Conservation (phyloP, 1,140 invertebrate genomes). For the Goniozus legneri region DNA sequence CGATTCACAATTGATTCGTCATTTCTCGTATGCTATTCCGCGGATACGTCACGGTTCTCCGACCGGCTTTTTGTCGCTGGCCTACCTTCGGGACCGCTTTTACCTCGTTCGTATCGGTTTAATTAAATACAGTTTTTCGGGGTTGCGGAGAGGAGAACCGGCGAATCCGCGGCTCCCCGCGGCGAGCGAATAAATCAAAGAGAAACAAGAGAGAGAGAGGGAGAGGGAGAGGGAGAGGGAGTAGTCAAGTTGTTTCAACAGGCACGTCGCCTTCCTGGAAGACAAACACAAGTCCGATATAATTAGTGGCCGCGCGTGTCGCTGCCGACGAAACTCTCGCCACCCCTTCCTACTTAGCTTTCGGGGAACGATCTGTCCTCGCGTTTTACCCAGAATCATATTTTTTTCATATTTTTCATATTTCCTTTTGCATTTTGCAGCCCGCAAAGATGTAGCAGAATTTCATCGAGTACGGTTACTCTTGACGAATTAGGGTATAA, state of each 20-base stretch:
- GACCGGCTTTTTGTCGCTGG: slow-evolving; percentile 36
- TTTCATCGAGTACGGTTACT: no score
- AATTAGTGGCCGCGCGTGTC: slow-evolving; percentile 42
- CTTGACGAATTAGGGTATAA: no score
- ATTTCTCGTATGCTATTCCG: no score
- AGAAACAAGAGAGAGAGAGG: slow-evolving; percentile 22
- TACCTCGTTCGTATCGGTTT: slow-evolving; percentile 23
- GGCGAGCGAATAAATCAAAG: slow-evolving; percentile 40
- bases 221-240: neutral
- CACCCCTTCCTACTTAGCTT: no score
- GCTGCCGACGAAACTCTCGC: slow-evolving; percentile 8
- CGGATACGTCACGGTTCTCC: no score
- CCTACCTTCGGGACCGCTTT: no score
- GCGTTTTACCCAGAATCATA: neutral
- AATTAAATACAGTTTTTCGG: slow-evolving; percentile 47
- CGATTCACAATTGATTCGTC: slow-evolving; percentile 35
- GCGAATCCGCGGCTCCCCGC: slow-evolving; percentile 20
- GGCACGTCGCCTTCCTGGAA: slow-evolving; percentile 36
- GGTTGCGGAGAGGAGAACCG: no score
- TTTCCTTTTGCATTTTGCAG: no score
- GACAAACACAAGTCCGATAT: slow-evolving; percentile 35
- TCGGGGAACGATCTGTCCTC: neutral
- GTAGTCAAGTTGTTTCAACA: slow-evolving; percentile 9
- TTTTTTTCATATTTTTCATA: no score
- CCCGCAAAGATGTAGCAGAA: no score